phyloP scores from a whole-genome alignment of 2,797 vertebrate genomes.

The Capromys pilorides region DNA sequence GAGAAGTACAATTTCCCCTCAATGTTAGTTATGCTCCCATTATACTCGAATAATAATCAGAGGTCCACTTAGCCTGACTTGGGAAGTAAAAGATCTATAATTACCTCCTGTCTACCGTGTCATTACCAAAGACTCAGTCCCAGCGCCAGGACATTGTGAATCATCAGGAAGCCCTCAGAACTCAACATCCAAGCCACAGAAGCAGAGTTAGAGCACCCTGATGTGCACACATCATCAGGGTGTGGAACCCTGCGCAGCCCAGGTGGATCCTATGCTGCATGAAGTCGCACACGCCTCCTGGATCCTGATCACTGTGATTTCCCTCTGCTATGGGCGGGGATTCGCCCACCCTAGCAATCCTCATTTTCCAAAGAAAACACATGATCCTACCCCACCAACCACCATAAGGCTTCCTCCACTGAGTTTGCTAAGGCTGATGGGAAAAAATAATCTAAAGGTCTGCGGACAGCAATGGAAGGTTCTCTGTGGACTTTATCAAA shows the following conservation, averaged over 20 bases:
- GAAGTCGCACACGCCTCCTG: too few species aligned
- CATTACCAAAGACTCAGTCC: constrained; percentile 49
- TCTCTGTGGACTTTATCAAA: not conserved
- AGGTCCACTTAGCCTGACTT: constrained; percentile 69
- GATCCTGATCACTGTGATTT: not conserved
- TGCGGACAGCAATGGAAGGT: not conserved
- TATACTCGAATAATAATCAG: constrained; percentile 73
- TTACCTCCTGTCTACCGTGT: constrained; percentile 62
- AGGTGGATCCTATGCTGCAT: not conserved
- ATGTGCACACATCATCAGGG: not conserved
- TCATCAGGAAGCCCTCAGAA: not conserved
- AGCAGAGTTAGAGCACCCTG: not conserved
- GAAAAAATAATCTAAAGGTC: not conserved
- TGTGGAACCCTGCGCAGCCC: not conserved
- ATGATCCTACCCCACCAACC: not conserved
- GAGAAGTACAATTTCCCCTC: constrained; percentile 73
- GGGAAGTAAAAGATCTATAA: constrained; percentile 63
- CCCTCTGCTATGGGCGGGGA: not conserved
- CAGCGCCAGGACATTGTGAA: not conserved
- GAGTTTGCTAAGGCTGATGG: not conserved
- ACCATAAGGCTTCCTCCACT: not conserved
- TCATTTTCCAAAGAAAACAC: not conserved
- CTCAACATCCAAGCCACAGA: not conserved
- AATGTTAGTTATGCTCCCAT: constrained; percentile 65
- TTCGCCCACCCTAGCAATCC: not conserved